Base-by-base conservation (phyloP, 2,888 invertebrate species). In the Agonopterix subpropinquella region DNA sequence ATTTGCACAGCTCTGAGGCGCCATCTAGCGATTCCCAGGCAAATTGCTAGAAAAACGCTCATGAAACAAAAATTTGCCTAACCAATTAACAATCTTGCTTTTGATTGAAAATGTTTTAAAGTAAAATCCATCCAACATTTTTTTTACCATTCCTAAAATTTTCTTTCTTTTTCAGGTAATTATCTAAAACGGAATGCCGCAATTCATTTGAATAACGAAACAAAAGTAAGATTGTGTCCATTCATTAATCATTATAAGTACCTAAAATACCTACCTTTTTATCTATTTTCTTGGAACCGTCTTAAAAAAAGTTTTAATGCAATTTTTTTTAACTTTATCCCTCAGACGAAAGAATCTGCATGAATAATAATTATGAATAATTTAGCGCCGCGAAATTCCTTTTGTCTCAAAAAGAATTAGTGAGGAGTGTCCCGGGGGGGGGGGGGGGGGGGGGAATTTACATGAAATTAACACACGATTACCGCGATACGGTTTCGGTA, bases 301-400 rank as follows among this genome's bases (percentile, higher is more conserved):
- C 42, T 43, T 36, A 37, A 15, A 13, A 15, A 13, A 35, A 11
- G 36, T 13, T 37, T 45, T 45, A 43, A 43, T 43, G 28, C 7
- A 43, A 28, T 44, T 44, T n/a, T 15, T 44, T 44, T 44, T 10
- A 11, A 41, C 41, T 41, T 41, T 15, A 10, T 36, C 43, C 36
- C 36, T 9, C 42, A 41, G 42, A 45, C 11, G 47, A 54, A 61
- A 59, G 67, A 70, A 72, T 76, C 65, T 70, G 60, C 70, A 72
- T 76, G 74, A 77, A 74, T 78, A 75, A 72, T 74, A 73, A 73
- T 70, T 61, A 58, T 65, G 70, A 69, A 74, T 76, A 72, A 73
- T 74, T 74, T 66, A 66, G 62, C 63, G 52, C 59, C 57, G 45
- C 52, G 49, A 59, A 5, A 39, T 39, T 39, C 39, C n/a, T 28